Evolutionary conservation across 1,140 invertebrate species (phyloP).

Genomic region (Leptopilina clavipes): DNA sequence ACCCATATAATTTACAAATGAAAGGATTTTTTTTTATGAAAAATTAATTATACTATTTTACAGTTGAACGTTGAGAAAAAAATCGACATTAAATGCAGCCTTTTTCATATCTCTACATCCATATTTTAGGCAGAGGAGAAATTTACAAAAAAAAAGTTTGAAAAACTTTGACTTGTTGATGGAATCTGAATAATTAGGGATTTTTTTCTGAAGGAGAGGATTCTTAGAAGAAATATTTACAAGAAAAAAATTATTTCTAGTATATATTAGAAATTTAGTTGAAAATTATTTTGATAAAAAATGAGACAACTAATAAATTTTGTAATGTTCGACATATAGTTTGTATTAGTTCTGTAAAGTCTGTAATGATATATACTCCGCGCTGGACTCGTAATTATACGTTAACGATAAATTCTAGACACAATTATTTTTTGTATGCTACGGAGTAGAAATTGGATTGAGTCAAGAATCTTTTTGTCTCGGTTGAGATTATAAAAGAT

Average conservation of each 20-base stretch:
- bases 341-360: not conserved
- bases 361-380: constrained; percentile 10
- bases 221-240: constrained; percentile 7
- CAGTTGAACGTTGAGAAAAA: constrained; percentile 22
- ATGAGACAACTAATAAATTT: not conserved
- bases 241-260: not conserved
- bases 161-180: no score
- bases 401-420: constrained; percentile 58
- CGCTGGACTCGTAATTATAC: constrained; percentile 54
- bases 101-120: constrained; percentile 51
- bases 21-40: constrained; percentile 29
- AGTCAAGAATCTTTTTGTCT: constrained; percentile 36
- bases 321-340: no score
- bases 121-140: constrained; percentile 63
- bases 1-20: not conserved
- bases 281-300: not conserved
- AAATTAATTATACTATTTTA: constrained; percentile 5
- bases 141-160: constrained; percentile 59
- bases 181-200: no score
- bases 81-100: constrained; percentile 40
- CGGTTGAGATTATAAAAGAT: not conserved
- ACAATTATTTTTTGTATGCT: constrained; percentile 59
- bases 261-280: not conserved
- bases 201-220: not conserved
- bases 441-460: constrained; percentile 59